Evolutionary conservation across 2,113 vertebrate species (phyloP).

Genomic region (Chelonoidis abingdonii): DNA sequence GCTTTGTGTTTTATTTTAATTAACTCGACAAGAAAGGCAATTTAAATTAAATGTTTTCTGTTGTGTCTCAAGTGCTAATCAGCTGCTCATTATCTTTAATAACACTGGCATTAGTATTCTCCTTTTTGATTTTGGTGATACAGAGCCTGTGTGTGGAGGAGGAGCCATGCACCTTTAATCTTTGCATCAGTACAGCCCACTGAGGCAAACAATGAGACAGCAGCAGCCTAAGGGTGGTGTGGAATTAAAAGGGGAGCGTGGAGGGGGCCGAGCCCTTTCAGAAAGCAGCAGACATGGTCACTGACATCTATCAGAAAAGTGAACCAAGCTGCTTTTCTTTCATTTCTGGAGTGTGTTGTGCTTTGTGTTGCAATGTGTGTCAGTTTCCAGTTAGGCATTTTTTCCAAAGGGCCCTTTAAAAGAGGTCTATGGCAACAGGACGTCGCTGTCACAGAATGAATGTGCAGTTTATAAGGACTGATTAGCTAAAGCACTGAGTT

Average conservation of each 20-base stretch:
- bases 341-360: neutral
- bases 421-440: neutral
- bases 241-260: neutral
- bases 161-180: neutral
- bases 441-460: neutral
- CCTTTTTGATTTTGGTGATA: accelerated
- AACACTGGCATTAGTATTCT: neutral
- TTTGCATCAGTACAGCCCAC: neutral
- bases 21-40: slow-evolving; percentile 58
- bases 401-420: neutral
- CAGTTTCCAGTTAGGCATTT: neutral
- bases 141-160: neutral
- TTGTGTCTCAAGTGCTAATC: slow-evolving; percentile 59
- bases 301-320: accelerated
- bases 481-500: neutral
- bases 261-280: neutral
- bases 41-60: slow-evolving; percentile 69
- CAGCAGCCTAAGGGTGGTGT: accelerated
- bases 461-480: neutral
- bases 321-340: neutral
- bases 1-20: slow-evolving; percentile 56
- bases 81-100: slow-evolving; percentile 70
- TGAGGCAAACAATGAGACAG: no score
- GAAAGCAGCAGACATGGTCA: accelerated
- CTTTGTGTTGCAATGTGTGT: neutral